Conservation (phyloP, 2,797 vertebrate species). For the Crenichthys baileyi region DNA sequence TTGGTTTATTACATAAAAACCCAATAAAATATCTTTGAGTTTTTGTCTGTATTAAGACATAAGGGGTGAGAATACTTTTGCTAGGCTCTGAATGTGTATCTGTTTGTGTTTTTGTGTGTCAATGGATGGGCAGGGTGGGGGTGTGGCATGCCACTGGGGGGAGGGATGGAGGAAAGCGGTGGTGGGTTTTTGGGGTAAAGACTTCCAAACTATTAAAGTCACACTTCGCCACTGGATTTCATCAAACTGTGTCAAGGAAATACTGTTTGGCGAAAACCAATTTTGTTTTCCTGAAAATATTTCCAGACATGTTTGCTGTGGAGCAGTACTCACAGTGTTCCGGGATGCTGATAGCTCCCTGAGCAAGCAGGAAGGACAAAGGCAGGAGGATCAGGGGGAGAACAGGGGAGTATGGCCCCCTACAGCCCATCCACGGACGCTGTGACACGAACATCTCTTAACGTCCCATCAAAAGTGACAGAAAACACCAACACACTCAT, state of each 20-base stretch:
- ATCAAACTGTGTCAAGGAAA: not conserved
- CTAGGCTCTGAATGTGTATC: too few species aligned
- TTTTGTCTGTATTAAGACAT: too few species aligned
- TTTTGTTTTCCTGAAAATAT: not conserved
- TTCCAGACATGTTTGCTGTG: not conserved
- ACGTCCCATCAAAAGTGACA: conserved; percentile 67
- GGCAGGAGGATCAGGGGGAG: conserved; percentile 42
- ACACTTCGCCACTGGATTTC: not conserved
- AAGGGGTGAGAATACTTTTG: too few species aligned
- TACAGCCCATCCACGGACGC: conserved; percentile 54
- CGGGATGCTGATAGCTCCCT: conserved; percentile 69
- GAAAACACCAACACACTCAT: conserved; percentile 58
- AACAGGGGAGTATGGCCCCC: conserved; percentile 41
- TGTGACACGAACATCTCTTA: conserved; percentile 73
- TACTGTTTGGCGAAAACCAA: not conserved
- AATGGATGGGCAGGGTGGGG: not conserved
- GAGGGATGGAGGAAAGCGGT: too few species aligned
- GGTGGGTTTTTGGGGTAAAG: not conserved
- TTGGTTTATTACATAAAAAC: not conserved
- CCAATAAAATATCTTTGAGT: too few species aligned
- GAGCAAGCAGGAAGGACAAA: conserved; percentile 53
- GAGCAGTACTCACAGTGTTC: conserved; percentile 66
- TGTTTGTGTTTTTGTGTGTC: not conserved
- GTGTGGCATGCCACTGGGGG: not conserved
- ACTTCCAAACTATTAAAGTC: not conserved